These are phyloP conservation scores for Bombyx huttoni DNA, from an alignment of 2,888 invertebrate species.

Conservation along the genomic window DNA sequence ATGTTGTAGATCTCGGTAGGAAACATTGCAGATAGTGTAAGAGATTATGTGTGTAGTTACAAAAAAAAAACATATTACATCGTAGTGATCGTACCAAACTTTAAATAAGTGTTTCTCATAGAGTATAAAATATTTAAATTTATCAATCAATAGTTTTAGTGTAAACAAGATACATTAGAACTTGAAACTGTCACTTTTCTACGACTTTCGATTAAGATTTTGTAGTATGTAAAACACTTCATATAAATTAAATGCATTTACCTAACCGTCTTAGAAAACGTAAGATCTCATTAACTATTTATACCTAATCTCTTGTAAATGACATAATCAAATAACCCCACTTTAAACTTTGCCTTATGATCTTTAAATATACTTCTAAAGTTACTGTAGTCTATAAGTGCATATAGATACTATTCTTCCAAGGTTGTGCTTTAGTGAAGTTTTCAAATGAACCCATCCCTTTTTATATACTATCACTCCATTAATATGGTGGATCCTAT, in stretches of 20 bases:
- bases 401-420: conserved; percentile 70
- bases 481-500: conserved; percentile 7
- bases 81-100: background rate
- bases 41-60: background rate
- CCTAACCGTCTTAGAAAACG: conserved; percentile 9
- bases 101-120: background rate
- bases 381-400: conserved; percentile 60
- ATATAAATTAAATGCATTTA: background rate
- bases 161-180: background rate
- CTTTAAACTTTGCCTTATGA: conserved; percentile 69
- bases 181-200: conserved; percentile 4
- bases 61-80: background rate
- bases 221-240: background rate
- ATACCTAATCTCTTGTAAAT: conserved; percentile 18
- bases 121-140: background rate
- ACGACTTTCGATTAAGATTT: background rate
- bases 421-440: conserved; percentile 72
- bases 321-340: conserved; percentile 51
- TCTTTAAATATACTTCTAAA: conserved; percentile 53
- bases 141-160: background rate
- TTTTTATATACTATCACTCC: conserved; percentile 20
- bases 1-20: background rate
- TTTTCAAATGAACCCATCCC: conserved; percentile 40
- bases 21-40: background rate
- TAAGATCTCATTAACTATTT: conserved; percentile 5